phyloP scores from a whole-genome alignment of 2,113 vertebrate species.

The Romanogobio albipinnatus region DNA sequence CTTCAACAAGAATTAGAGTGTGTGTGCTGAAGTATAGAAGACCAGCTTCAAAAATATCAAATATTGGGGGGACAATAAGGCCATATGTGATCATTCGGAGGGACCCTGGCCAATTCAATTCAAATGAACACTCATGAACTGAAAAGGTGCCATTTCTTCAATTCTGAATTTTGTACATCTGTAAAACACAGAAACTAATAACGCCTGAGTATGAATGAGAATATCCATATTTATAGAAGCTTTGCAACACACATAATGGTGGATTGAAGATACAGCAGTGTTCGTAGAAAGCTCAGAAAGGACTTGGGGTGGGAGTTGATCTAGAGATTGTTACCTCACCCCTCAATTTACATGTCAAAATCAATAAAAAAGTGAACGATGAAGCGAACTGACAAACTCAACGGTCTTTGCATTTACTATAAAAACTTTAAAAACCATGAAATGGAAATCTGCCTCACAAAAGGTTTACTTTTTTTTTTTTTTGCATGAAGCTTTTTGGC shows the following conservation, averaged over 20 bases:
- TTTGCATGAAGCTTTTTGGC: slow-evolving; percentile 8
- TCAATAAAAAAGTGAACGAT: not conserved
- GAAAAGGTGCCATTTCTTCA: not conserved
- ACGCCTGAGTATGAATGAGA: not conserved
- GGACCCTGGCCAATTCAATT: no score
- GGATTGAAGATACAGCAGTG: not conserved
- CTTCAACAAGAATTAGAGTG: not conserved
- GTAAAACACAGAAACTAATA: not conserved
- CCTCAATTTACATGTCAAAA: slow-evolving; percentile 16
- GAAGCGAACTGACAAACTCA: not conserved
- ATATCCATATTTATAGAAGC: not conserved
- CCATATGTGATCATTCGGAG: not conserved
- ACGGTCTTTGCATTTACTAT: slow-evolving; percentile 7
- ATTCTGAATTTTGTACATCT: not conserved
- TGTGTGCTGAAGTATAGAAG: not conserved
- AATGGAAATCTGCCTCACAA: slow-evolving; percentile 12
- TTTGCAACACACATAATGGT: not conserved
- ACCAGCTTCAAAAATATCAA: not conserved
- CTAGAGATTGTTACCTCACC: not conserved
- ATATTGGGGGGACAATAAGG: not conserved
- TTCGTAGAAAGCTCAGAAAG: not conserved
- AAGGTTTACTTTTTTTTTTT: slow-evolving; percentile 40
- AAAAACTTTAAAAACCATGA: slow-evolving; percentile 19
- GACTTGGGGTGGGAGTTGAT: not conserved
- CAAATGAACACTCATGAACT: not conserved